A percentile compares a stretch with the other conserved stretches of the same genome.
Conservation (phyloP, 37 sponge, comb jelly and placozoan species). For the Aplysina aerophoba region DNA sequence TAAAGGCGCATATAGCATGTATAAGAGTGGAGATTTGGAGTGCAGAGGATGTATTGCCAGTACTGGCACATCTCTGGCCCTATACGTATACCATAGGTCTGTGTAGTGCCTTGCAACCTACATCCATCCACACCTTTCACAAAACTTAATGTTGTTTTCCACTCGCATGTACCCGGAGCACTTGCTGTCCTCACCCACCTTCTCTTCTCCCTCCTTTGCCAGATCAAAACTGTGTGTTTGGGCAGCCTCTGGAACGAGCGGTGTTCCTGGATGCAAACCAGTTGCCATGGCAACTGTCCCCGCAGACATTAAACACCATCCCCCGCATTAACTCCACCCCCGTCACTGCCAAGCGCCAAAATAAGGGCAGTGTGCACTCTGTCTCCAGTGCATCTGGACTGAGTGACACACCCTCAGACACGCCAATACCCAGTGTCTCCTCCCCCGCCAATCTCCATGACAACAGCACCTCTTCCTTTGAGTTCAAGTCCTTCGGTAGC, state of each 20-base stretch:
- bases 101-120: too few species aligned
- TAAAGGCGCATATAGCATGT: too few species aligned
- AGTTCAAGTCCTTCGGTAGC: constrained; percentile 14
- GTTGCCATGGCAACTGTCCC: neutral
- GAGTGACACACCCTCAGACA: constrained; percentile 15
- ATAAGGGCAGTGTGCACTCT: neutral
- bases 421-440: neutral
- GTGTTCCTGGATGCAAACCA: neutral
- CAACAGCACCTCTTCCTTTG: neutral
- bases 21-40: too few species aligned
- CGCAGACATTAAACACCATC: neutral
- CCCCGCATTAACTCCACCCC: neutral
- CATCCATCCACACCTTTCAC: neutral
- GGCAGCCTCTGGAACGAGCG: constrained; percentile 11
- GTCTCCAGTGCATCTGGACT: neutral
- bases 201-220: neutral
- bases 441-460: neutral
- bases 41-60: too few species aligned
- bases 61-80: too few species aligned
- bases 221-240: constrained; percentile 14
- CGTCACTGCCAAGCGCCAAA: too few species aligned
- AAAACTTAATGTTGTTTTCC: neutral
- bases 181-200: neutral
- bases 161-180: neutral
- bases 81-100: too few species aligned